Evolutionary conservation across 2,797 vertebrate genomes (phyloP), one percentile per base, ranked within the genome.

Genomic region (Oryzias dopingdopingensis): DNA sequence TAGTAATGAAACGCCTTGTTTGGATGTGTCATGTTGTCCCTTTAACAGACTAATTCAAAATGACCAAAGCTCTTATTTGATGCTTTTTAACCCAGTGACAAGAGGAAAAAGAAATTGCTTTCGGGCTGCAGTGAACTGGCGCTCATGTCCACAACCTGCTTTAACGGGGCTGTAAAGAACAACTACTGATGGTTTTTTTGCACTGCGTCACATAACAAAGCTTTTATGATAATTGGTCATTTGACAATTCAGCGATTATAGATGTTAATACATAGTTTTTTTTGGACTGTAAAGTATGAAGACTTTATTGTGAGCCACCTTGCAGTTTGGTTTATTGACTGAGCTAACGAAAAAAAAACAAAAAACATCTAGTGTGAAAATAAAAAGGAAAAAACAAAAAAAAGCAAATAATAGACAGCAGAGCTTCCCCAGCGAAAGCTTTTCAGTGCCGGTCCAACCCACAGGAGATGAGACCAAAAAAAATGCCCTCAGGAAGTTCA

Each of bases 401-500:
- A 44, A 55, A 62, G 70, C 74, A 56, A 70, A 61, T 22, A 69
- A 59, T 42, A 15, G 48, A 37, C 5, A 47, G 48, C 17, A 37
- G 42, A 14, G 48, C 29, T 42, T 59, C 68, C 59, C 70, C 37
- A 5, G 48, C 1, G 44, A 80, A 55, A 16, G 32, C 52, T n/a
- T 20, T 24, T 6, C 8, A 51, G 16, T 52, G 23, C 60, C 46
- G 77, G 54, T 75, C 67, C 56, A 69, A 58, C 62, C 61, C 46
- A 63, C 20, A 0, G 46, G 26, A 42, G 50, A 42, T 0, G 37
- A 67, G 54, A 42, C 54, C 29, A 2, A 10, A 37, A 37, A 2
- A 37, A 12, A 37, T 37, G 66, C 70, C 75, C 70, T 40, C 52
- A 26, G 73, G 74, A 82, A 69, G 67, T 68, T 76, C 64, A 67